Evolutionary conservation across 2,888 invertebrate species (phyloP).

Genomic region (Actias luna): DNA sequence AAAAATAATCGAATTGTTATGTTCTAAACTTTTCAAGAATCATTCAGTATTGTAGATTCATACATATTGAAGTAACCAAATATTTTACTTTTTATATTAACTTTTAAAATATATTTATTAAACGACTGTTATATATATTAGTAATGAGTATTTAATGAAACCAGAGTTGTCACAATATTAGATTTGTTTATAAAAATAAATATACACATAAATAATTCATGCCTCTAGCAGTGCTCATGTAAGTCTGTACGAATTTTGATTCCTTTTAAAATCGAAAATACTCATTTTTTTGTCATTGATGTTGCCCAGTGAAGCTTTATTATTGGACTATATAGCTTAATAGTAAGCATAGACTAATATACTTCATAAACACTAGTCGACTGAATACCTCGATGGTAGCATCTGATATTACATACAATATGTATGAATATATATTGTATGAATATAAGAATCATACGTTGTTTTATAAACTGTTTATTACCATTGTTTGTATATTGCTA

Average conservation of each 20-base stretch:
- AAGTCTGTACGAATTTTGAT: too few relatives aligned
- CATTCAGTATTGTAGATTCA: neutral
- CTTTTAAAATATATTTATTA: neutral
- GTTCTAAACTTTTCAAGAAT: neutral
- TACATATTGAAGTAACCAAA: neutral
- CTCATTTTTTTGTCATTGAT: too few relatives aligned
- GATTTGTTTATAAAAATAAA: too few relatives aligned
- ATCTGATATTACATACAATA: constrained; percentile 23
- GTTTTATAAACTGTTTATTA: constrained; percentile 3
- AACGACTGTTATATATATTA: neutral
- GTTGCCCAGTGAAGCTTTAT: too few relatives aligned
- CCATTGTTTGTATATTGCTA: neutral
- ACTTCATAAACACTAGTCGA: constrained; percentile 33
- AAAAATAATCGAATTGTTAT: neutral
- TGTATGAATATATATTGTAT: constrained; percentile 9
- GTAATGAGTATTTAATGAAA: neutral
- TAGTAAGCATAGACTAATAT: neutral
- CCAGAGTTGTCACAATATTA: too few relatives aligned
- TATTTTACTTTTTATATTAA: neutral
- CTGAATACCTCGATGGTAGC: constrained; percentile 29
- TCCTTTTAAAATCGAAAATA: too few relatives aligned
- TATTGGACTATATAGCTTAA: too few relatives aligned
- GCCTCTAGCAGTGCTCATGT: too few relatives aligned
- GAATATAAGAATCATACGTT: constrained; percentile 8
- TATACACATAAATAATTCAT: too few relatives aligned